Evolutionary conservation across 2,113 vertebrate species (phyloP).

Genomic region (Neolamprologus fasciatus): DNA sequence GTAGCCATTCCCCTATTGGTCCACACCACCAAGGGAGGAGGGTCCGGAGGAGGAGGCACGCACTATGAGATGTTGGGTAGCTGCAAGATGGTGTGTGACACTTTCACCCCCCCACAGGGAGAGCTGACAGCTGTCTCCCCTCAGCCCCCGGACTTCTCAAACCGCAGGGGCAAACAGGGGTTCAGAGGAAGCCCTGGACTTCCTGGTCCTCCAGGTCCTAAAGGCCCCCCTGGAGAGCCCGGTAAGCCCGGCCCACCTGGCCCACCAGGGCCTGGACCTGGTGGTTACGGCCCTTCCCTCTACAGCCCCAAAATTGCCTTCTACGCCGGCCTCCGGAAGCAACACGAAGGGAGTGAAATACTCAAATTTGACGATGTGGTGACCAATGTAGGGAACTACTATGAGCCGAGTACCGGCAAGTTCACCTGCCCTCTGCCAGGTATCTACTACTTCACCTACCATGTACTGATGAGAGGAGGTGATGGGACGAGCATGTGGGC

Average conservation of each 20-base stretch:
- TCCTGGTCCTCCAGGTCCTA: constrained; percentile 81
- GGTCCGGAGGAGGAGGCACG: constrained; percentile 73
- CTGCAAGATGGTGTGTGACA: constrained; percentile 90
- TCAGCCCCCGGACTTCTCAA: constrained; percentile 74
- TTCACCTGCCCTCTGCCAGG: constrained; percentile 94
- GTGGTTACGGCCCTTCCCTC: constrained; percentile 81
- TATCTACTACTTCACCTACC: constrained; percentile 97
- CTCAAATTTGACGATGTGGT: constrained; percentile 95
- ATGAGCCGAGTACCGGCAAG: constrained; percentile 91
- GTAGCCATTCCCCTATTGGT: constrained; percentile 94
- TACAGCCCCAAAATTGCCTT: constrained; percentile 94
- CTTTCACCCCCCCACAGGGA: constrained; percentile 77
- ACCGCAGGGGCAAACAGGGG: constrained; percentile 81
- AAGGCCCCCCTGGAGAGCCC: constrained; percentile 83
- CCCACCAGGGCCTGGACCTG: constrained; percentile 82
- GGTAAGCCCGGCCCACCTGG: constrained; percentile 85
- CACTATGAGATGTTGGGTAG: constrained; percentile 88
- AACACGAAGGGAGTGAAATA: constrained; percentile 92
- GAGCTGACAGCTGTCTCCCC: constrained; percentile 78
- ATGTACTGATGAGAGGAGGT: constrained; percentile 93
- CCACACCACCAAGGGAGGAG: constrained; percentile 83
- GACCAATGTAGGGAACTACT: constrained; percentile 96
- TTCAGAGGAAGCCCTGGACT: constrained; percentile 79
- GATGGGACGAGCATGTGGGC: constrained; percentile 97
- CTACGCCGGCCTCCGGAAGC: constrained; percentile 88